Evolutionary conservation across 1,140 invertebrate genomes (phyloP).

Genomic region (Goniozus legneri): DNA sequence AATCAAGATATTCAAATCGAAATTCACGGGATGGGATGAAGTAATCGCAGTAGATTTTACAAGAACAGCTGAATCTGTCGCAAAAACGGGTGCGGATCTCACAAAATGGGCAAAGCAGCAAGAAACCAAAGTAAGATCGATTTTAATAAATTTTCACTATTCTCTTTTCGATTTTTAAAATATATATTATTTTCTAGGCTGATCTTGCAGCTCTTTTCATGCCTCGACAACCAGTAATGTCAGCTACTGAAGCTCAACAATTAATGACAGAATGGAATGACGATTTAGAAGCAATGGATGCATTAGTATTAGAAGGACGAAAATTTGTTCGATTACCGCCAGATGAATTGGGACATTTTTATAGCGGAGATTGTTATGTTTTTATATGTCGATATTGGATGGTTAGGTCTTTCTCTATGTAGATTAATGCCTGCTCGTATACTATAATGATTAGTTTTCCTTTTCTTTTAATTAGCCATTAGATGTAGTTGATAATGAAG

Average conservation of each 20-base stretch:
- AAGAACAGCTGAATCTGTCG: conserved; percentile 94
- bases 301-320: conserved; percentile 95
- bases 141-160: conserved; percentile 3
- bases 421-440: neutral
- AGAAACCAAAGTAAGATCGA: conserved; percentile 69
- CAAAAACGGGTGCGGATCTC: conserved; percentile 92
- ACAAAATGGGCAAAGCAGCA: conserved; percentile 89
- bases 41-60: conserved; percentile 99
- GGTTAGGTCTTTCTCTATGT: no score
- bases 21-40: conserved; percentile 98
- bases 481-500: conserved; percentile 64
- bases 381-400: conserved; percentile 96
- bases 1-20: conserved; percentile 89
- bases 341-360: conserved; percentile 90
- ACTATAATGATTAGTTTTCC: neutral
- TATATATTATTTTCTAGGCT: conserved; percentile 55
- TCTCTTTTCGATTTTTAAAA: conserved; percentile 5
- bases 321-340: conserved; percentile 96
- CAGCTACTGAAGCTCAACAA: conserved; percentile 80
- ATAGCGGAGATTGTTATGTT: conserved; percentile 96
- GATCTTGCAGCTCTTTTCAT: conserved; percentile 95
- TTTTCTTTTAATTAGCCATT: conserved; percentile 34
- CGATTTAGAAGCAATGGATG: conserved; percentile 94
- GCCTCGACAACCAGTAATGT: conserved; percentile 87
- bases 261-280: conserved; percentile 94